Evolutionary conservation across 1,140 invertebrate genomes (phyloP).

Genomic region (Ceratina japonica): DNA sequence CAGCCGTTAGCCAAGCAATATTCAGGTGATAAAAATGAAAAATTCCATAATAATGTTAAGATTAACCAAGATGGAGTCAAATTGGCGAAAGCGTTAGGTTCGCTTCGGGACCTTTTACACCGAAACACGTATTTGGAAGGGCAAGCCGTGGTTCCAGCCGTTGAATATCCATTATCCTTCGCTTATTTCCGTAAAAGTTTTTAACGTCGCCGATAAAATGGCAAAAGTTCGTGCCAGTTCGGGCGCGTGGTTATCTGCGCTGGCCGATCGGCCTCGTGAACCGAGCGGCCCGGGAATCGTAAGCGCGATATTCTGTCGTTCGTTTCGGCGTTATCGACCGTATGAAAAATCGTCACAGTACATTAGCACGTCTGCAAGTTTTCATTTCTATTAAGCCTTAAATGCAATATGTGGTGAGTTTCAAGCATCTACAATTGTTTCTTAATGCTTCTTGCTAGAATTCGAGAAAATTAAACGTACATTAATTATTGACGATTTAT

Average conservation of each 20-base stretch:
- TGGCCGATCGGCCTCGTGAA: slow-evolving; percentile 31
- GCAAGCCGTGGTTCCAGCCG: background rate
- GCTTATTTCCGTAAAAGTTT: background rate
- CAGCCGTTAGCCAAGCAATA: too few relatives aligned
- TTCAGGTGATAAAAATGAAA: too few relatives aligned
- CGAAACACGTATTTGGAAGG: background rate
- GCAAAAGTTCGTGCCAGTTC: slow-evolving; percentile 35
- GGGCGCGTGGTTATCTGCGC: background rate
- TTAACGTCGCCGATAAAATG: slow-evolving; percentile 20
- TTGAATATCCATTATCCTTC: background rate
- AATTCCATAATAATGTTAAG: too few relatives aligned
- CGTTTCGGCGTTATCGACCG: slow-evolving; percentile 46
- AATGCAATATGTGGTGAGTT: too few relatives aligned
- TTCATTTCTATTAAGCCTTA: too few relatives aligned
- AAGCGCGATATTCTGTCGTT: slow-evolving; percentile 35
- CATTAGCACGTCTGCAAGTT: background rate
- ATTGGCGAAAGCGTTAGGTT: too few relatives aligned
- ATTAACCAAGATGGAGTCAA: too few relatives aligned
- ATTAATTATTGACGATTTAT: too few relatives aligned
- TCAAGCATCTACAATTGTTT: too few relatives aligned
- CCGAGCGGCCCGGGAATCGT: slow-evolving; percentile 16
- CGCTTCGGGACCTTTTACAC: background rate
- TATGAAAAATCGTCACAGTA: slow-evolving; percentile 39
- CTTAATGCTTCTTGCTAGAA: too few relatives aligned
- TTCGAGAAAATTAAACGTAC: too few relatives aligned